Evolutionary conservation across 2,113 vertebrate species (phyloP).

Genomic region (Scolopax mira): DNA sequence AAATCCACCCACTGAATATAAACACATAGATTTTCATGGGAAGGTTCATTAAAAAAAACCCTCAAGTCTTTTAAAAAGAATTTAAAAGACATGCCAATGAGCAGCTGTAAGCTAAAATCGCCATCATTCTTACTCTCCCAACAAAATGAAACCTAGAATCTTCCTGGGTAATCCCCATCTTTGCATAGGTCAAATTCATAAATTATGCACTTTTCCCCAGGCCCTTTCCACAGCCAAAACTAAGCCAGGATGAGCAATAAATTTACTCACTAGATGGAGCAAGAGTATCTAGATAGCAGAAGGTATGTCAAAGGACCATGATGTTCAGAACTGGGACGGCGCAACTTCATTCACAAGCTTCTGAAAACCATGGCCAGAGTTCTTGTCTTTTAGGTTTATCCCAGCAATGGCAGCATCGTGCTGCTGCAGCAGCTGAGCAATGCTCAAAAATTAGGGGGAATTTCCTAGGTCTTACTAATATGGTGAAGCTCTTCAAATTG

Average conservation of each 20-base stretch:
- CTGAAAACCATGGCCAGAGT: neutral
- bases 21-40: constrained; percentile 43
- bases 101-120: constrained; percentile 4
- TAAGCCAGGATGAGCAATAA: neutral
- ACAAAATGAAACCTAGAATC: neutral
- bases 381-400: neutral
- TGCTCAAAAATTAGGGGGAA: neutral
- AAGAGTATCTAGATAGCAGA: neutral
- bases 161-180: constrained; percentile 4
- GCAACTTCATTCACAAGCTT: neutral
- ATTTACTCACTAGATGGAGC: constrained; percentile 23
- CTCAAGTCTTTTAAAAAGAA: neutral
- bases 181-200: constrained; percentile 7
- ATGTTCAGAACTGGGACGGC: neutral
- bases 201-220: neutral
- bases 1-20: constrained; percentile 42
- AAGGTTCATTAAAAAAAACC: constrained; percentile 10
- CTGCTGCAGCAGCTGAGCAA: neutral
- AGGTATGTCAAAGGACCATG: neutral
- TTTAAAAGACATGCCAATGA: neutral
- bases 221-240: neutral
- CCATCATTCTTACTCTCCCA: neutral
- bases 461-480: neutral
- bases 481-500: neutral
- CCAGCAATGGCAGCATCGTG: neutral